Percentiles rank a stretch among this genome's conserved stretches.
Conservation (phyloP, 2,888 invertebrate species). For the Phengaris arion region DNA sequence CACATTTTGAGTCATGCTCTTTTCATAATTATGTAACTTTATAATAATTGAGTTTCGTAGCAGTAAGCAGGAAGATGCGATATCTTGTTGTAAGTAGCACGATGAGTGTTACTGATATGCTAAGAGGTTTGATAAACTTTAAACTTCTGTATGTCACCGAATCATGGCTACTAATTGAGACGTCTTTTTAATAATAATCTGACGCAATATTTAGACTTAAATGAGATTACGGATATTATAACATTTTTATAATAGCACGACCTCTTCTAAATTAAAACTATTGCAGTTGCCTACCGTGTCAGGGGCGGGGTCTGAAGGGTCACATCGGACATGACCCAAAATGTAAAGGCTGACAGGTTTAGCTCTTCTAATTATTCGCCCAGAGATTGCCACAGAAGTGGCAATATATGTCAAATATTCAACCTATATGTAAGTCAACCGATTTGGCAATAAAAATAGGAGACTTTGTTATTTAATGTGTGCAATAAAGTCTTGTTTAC, state of each 20-base stretch:
- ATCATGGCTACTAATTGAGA: conserved; percentile 11
- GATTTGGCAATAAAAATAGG: too few species aligned
- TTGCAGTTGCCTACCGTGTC: too few species aligned
- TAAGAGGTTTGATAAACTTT: conserved; percentile 20
- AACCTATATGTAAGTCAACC: too few species aligned
- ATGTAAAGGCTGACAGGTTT: too few species aligned
- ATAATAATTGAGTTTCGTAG: conserved; percentile 10
- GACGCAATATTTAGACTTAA: conserved; percentile 1
- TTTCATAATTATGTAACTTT: neutral
- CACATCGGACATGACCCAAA: too few species aligned
- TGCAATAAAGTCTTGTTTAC: too few species aligned
- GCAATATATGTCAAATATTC: too few species aligned
- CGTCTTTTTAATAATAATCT: neutral
- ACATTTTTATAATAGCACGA: neutral
- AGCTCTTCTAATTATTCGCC: too few species aligned
- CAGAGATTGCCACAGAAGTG: too few species aligned
- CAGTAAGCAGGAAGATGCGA: conserved; percentile 22
- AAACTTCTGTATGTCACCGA: conserved; percentile 18
- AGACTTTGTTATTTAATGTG: too few species aligned
- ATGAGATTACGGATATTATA: neutral
- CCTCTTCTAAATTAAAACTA: neutral
- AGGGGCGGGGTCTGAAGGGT: too few species aligned
- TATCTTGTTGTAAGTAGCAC: conserved; percentile 17
- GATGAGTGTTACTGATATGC: conserved; percentile 3
- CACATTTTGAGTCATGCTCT: neutral